These are phyloP conservation scores for Lasioglossum leucozonium DNA, from an alignment of 2,888 invertebrate genomes.

Conservation along the genomic window DNA sequence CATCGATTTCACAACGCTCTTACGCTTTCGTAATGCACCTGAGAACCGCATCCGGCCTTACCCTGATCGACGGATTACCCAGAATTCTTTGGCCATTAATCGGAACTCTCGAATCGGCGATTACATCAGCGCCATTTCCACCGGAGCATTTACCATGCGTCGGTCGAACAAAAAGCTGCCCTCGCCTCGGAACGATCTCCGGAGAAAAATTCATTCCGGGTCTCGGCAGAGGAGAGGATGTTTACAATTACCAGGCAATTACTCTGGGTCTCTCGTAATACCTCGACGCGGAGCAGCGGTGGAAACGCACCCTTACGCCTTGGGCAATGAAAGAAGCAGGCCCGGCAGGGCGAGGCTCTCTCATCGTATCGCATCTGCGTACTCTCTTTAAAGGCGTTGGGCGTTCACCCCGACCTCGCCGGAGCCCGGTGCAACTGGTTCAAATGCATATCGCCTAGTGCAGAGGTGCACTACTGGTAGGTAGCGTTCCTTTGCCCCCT, in stretches of 20 bases:
- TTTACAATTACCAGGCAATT: conserved; percentile 12
- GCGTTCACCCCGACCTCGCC: conserved; percentile 84
- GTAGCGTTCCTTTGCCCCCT: conserved; percentile 57
- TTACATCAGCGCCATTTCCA: conserved; percentile 5
- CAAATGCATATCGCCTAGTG: conserved; percentile 78
- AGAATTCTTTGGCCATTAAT: not conserved
- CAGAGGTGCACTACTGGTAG: conserved; percentile 81
- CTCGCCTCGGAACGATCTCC: not conserved
- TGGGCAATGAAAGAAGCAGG: conserved; percentile 69
- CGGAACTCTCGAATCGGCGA: conserved; percentile 1
- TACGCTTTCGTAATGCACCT: not conserved
- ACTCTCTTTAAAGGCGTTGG: conserved; percentile 84
- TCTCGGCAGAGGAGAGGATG: not conserved
- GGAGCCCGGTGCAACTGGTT: conserved; percentile 80
- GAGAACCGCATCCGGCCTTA: not conserved
- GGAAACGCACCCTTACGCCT: conserved; percentile 73
- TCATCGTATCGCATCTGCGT: conserved; percentile 79
- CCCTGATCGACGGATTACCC: not conserved
- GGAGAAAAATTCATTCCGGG: conserved; percentile 4
- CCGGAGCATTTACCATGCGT: not conserved
- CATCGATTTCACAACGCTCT: not conserved
- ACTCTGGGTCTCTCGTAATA: not conserved
- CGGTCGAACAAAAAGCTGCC: not conserved
- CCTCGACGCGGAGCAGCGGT: conserved; percentile 39
- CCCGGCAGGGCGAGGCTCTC: conserved; percentile 76